Evolutionary conservation across 2,113 vertebrate species (phyloP).

Genomic region (Chauna torquata): DNA sequence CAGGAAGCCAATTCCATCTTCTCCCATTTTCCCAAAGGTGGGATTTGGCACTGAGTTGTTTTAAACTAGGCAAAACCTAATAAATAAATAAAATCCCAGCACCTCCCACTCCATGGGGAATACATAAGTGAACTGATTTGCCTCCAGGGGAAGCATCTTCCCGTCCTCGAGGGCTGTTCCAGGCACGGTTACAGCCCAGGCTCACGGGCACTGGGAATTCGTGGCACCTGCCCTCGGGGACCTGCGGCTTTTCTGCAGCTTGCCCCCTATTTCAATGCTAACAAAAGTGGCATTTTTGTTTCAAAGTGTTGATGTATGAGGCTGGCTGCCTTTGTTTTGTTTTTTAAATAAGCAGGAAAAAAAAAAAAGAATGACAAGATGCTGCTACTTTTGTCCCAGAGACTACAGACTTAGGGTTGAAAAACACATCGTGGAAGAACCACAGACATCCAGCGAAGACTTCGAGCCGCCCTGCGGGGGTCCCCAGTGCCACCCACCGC

Average conservation of each 20-base stretch:
- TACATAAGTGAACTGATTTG: fast-evolving
- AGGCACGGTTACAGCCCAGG: not conserved
- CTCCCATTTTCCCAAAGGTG: fast-evolving
- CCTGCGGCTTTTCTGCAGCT: fast-evolving
- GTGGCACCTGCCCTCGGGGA: fast-evolving
- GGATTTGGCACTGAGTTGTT: fast-evolving
- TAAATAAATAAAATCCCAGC: not conserved
- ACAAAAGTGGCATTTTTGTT: not conserved
- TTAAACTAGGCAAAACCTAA: not conserved
- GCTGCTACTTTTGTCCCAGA: not conserved
- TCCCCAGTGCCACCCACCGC: too few relatives aligned
- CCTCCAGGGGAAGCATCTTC: not conserved
- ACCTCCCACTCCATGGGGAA: fast-evolving
- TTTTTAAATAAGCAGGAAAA: not conserved
- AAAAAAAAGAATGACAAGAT: not conserved
- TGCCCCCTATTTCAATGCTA: not conserved
- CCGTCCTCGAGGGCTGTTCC: not conserved
- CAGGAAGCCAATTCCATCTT: fast-evolving
- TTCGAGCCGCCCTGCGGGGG: fast-evolving
- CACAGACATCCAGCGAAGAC: not conserved
- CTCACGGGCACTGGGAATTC: not conserved
- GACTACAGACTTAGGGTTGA: not conserved
- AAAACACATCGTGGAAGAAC: not conserved
- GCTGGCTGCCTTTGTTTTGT: not conserved
- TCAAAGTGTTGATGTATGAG: not conserved